These are phyloP conservation scores for Brachionus calyciflorus DNA, from an alignment of 1,140 invertebrate species.

Conservation along the genomic window DNA sequence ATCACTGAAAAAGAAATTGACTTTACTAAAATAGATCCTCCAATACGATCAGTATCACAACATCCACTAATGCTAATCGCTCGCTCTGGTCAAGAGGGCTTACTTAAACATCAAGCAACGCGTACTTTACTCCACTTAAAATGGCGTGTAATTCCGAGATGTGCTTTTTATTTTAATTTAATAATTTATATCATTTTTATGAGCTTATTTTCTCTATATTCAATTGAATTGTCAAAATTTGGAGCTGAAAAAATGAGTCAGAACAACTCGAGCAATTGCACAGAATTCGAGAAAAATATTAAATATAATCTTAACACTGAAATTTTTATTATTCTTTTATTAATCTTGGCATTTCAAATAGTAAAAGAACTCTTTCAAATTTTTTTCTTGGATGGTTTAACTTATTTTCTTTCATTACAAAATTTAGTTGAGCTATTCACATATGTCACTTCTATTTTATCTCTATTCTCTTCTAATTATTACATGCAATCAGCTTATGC, in stretches of 20 bases:
- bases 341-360: conserved; percentile 28
- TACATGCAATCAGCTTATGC: conserved; percentile 34
- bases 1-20: conserved; percentile 37
- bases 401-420: conserved; percentile 31
- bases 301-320: background rate
- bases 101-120: conserved; percentile 33
- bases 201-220: conserved; percentile 20
- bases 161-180: conserved; percentile 41
- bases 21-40: conserved; percentile 35
- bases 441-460: background rate
- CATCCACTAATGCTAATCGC: conserved; percentile 42
- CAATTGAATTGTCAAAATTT: conserved; percentile 18
- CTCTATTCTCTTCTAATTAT: conserved; percentile 23
- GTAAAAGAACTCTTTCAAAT: conserved; percentile 20
- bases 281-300: background rate
- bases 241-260: background rate
- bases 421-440: conserved; percentile 41
- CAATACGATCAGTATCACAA: background rate
- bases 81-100: conserved; percentile 38
- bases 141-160: conserved; percentile 33
- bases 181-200: conserved; percentile 40
- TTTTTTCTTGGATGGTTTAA: conserved; percentile 32
- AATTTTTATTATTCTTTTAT: background rate
- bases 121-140: conserved; percentile 38
- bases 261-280: background rate